Percentiles rank a stretch among this genome's conserved stretches.
These are phyloP conservation scores for Andrena camellia DNA, from an alignment of 2,888 invertebrate genomes.

Conservation along the genomic window DNA sequence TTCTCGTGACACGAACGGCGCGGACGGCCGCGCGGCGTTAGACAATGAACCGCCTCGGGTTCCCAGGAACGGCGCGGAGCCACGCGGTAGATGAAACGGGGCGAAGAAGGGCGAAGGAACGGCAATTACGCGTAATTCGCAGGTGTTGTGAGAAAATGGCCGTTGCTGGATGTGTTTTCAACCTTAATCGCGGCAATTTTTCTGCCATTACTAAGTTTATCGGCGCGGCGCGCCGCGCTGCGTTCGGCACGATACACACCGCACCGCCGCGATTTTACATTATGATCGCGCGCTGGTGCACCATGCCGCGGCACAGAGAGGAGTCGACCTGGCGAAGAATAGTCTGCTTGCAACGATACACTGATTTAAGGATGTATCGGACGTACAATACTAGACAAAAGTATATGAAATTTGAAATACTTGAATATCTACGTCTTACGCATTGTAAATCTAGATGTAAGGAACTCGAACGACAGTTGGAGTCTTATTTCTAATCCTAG, in stretches of 20 bases:
- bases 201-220: slow-evolving; percentile 81
- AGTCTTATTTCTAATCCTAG: too few species aligned
- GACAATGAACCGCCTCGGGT: slow-evolving; percentile 82
- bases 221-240: slow-evolving; percentile 63
- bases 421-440: too few species aligned
- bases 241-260: slow-evolving; percentile 61
- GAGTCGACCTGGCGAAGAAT: background rate
- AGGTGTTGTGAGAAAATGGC: slow-evolving; percentile 84
- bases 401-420: too few species aligned
- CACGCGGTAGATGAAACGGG: slow-evolving; percentile 62
- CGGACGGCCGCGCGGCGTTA: slow-evolving; percentile 67
- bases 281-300: slow-evolving; percentile 48
- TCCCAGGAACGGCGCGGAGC: slow-evolving; percentile 82
- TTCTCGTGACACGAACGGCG: slow-evolving; percentile 67
- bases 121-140: slow-evolving; percentile 84
- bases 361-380: too few species aligned
- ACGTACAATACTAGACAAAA: too few species aligned
- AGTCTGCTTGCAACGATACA: background rate
- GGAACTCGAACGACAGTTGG: too few species aligned
- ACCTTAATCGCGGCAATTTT: slow-evolving; percentile 84
- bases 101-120: slow-evolving; percentile 67
- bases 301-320: slow-evolving; percentile 13
- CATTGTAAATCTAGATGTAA: too few species aligned
- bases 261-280: slow-evolving; percentile 62
- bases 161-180: slow-evolving; percentile 82